Conservation (phyloP, 2,797 vertebrate species). For the Epinephelus awoara region DNA sequence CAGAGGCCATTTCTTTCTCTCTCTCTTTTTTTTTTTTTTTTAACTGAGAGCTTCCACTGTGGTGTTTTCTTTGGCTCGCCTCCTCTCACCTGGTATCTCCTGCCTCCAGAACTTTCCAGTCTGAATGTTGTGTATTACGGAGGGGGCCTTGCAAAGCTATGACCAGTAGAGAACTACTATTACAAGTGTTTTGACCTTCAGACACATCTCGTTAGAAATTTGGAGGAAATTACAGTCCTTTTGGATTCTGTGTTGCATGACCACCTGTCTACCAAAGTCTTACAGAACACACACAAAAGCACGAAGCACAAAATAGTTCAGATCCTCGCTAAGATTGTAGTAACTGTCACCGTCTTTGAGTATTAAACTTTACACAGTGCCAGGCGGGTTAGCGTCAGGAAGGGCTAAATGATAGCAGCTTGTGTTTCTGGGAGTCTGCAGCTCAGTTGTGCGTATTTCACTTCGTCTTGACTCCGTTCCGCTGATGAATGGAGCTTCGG, state of each 20-base stretch:
- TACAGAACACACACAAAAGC: conserved; percentile 36
- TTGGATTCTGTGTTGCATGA: conserved; percentile 41
- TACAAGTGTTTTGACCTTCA: conserved; percentile 42
- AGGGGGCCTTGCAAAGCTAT: conserved; percentile 24
- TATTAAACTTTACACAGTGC: conserved; percentile 56
- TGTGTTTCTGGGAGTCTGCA: conserved; percentile 51
- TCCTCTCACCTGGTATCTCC: conserved; percentile 55
- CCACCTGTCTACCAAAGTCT: conserved; percentile 62
- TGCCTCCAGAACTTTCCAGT: conserved; percentile 64
- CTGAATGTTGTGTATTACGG: conserved; percentile 60
- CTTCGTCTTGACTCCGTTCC: conserved; percentile 46
- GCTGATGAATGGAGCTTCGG: conserved; percentile 69
- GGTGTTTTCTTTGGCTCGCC: conserved; percentile 44
- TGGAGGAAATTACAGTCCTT: conserved; percentile 8
- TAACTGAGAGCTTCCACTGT: conserved; percentile 67
- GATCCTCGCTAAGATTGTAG: conserved; percentile 61
- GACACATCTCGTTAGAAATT: conserved; percentile 25
- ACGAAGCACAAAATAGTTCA: conserved; percentile 67
- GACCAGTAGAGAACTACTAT: conserved; percentile 22
- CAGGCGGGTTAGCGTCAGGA: conserved; percentile 51
- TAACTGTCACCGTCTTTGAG: conserved; percentile 44
- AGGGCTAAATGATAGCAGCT: conserved; percentile 58
- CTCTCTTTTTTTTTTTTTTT: too few species aligned
- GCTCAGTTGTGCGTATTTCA: conserved; percentile 30
- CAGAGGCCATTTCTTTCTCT: conserved; percentile 30